Conservation (phyloP, 2,888 invertebrate species). For the Leptura quadrifasciata region DNA sequence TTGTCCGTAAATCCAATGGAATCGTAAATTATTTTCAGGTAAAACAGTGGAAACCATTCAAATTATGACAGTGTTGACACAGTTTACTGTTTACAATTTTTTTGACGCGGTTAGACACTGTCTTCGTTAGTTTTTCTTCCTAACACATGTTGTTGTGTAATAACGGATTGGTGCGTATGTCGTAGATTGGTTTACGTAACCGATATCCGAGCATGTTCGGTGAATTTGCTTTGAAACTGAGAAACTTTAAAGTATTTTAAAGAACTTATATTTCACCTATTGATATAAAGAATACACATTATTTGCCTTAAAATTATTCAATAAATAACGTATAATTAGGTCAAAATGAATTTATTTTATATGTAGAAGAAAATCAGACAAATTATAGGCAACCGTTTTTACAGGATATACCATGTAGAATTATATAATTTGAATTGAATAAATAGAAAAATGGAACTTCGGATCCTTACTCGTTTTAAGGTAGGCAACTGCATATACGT, state of each 20-base stretch:
- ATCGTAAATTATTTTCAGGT: constrained; percentile 44
- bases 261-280: not conserved
- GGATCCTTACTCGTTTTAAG: no score
- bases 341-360: no score
- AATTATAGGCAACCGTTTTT: no score
- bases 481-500: no score
- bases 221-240: not conserved
- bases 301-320: not conserved
- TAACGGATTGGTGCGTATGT: constrained; percentile 38
- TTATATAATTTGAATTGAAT: no score
- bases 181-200: constrained; percentile 29
- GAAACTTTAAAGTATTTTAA: not conserved
- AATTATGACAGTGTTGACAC: constrained; percentile 50
- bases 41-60: constrained; percentile 45
- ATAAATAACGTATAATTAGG: no score
- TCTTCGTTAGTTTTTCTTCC: constrained; percentile 33
- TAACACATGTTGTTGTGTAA: not conserved
- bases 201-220: constrained; percentile 1
- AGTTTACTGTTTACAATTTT: constrained; percentile 55
- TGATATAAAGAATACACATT: not conserved
- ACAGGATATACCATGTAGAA: no score
- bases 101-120: constrained; percentile 38
- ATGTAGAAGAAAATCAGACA: no score
- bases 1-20: constrained; percentile 25
- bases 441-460: no score